Evolutionary conservation across 2,113 vertebrate species (phyloP), one percentile per base, ranked within the genome.

Genomic region (Pygoscelis adeliae): DNA sequence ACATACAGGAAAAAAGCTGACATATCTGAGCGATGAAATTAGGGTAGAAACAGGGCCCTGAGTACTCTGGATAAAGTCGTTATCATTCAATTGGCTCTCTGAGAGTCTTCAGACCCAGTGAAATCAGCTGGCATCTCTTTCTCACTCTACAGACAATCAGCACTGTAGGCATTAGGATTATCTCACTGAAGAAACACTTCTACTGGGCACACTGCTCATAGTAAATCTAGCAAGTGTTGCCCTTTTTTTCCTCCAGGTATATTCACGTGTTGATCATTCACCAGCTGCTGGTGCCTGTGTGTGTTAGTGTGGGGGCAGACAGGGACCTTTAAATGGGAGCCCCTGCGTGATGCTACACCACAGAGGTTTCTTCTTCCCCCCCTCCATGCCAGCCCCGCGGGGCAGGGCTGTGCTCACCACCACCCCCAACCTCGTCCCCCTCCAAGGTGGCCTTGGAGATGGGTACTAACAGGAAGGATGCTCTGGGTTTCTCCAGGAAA

Each of bases 311-410:
- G 29, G n/a, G 47, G 44, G 13, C 62, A 67, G 66, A 20, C 11
- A 63, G 78, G 44, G 10, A 53, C 26, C 47, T 49, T 10, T 29
- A 29, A 58, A 34, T 3, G 12, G 65, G 38, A 76, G 17, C 20
- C 55, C 26, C 73, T n/a, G 34, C 0, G 0, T 7, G 46, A 79
- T 42, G 47, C 80, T 85, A 22, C 42, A 8, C 21, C 16, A 32
- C 66, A 23, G 40, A 47, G 15, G 40, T 70, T 81, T 61, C 47
- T 55, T 12, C 71, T 32, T 9, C 46, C 14, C 23, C 27, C 25
- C 0, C 1, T 16, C 34, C 73, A 26, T 1, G 32, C 32, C 76
- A 76, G 61, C 5, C 3, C 20, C 0, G 0, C 1, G 1, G 26
- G 14, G 40, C 5, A 12, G 29, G 34, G 38, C n/a, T 77, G 42